These are phyloP conservation scores for Balaeniceps rex DNA, from an alignment of 2,113 vertebrate species.

Conservation along the genomic window DNA sequence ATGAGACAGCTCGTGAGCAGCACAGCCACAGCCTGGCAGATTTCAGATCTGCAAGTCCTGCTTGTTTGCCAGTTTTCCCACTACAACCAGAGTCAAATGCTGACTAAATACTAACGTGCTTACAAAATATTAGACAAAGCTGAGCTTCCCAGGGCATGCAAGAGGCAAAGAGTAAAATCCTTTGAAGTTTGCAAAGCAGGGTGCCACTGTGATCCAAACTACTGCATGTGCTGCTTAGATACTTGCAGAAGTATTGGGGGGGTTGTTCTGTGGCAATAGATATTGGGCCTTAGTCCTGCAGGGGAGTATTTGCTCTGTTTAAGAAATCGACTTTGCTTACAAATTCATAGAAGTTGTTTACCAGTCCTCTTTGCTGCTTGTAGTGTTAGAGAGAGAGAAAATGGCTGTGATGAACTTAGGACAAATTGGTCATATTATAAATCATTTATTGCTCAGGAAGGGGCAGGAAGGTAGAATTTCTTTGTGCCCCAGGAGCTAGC, in stretches of 20 bases:
- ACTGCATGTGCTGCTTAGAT: fast-evolving
- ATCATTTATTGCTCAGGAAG: neutral
- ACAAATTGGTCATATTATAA: neutral
- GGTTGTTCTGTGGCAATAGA: fast-evolving
- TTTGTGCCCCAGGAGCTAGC: neutral
- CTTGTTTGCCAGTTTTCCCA: neutral
- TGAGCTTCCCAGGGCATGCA: neutral
- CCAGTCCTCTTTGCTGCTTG: neutral
- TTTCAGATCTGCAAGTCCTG: neutral
- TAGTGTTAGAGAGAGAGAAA: neutral
- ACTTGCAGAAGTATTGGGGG: fast-evolving
- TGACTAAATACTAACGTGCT: neutral
- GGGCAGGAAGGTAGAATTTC: neutral
- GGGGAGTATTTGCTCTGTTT: neutral
- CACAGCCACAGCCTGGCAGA: neutral
- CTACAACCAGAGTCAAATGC: neutral
- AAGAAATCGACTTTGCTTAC: neutral
- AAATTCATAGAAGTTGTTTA: neutral
- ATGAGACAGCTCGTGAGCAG: neutral
- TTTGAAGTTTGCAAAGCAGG: neutral
- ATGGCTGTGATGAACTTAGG: neutral
- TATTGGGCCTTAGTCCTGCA: neutral
- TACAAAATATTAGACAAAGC: neutral
- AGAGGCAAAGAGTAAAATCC: neutral
- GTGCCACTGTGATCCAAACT: fast-evolving